phyloP scores from a whole-genome alignment of 2,797 vertebrate genomes.

The Ceryle rudis region DNA sequence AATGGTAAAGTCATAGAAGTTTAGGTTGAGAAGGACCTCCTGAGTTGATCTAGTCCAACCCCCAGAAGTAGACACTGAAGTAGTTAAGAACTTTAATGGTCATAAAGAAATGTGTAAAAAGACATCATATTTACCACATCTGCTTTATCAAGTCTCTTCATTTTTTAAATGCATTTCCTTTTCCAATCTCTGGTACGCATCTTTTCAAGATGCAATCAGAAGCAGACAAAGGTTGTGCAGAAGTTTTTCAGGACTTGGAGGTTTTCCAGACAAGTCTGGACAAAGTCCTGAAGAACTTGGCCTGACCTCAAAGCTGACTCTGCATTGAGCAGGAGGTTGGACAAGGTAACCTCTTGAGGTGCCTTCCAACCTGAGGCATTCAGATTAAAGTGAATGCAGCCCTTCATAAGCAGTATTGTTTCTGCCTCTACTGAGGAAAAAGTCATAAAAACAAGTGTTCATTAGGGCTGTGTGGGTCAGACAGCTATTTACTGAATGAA shows the following conservation, averaged over 20 bases:
- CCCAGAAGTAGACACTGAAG: not conserved
- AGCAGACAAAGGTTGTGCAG: not conserved
- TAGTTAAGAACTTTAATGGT: not conserved
- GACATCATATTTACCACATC: not conserved
- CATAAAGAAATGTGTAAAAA: not conserved
- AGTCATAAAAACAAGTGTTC: not conserved
- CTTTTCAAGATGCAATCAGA: not conserved
- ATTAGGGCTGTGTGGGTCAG: not conserved
- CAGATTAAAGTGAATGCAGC: not conserved
- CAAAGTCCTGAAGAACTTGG: not conserved
- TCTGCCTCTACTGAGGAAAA: not conserved
- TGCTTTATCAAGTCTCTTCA: not conserved
- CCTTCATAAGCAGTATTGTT: not conserved
- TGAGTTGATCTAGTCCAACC: not conserved
- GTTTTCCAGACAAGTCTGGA: not conserved
- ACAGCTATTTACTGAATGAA: not conserved
- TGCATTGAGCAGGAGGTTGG: not conserved
- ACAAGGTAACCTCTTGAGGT: not conserved
- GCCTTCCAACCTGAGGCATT: not conserved
- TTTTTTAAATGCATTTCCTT: not conserved
- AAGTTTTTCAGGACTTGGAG: not conserved
- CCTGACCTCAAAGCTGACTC: not conserved
- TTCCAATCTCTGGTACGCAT: not conserved
- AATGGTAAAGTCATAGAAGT: not conserved
- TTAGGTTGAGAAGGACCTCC: not conserved